A percentile compares a stretch with the other conserved stretches of the same genome.
These are phyloP conservation scores for Parazoanthus atlanticus DNA, from an alignment of 92 coral and sea anemone genomes.

Conservation along the genomic window DNA sequence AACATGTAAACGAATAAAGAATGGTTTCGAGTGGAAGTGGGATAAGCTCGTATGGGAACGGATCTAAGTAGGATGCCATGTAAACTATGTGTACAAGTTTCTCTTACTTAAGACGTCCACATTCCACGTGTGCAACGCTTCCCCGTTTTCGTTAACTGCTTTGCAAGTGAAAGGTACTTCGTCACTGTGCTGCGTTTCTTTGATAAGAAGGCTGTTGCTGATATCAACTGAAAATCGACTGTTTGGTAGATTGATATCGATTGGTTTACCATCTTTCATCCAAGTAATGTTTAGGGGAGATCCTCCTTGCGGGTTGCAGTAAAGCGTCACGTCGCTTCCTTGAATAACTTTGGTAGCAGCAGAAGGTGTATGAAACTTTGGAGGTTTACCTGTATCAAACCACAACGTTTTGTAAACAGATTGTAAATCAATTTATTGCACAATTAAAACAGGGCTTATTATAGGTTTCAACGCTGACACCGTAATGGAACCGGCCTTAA, in stretches of 20 bases:
- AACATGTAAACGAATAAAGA: too few relatives aligned
- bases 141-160: conserved; percentile 1
- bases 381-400: not conserved
- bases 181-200: not conserved
- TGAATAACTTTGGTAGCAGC: not conserved
- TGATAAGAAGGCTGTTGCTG: conserved; percentile 4
- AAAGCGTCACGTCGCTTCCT: not conserved
- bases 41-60: too few relatives aligned
- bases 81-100: not conserved
- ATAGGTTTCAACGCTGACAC: too few relatives aligned
- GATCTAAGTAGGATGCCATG: too few relatives aligned
- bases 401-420: not conserved
- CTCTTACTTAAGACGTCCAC: not conserved
- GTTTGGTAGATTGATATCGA: not conserved
- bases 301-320: conserved; percentile 3
- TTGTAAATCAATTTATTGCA: too few relatives aligned
- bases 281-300: conserved; percentile 11
- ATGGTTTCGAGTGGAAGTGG: too few relatives aligned
- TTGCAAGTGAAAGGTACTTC: not conserved
- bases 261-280: conserved; percentile 8
- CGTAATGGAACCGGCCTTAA: too few relatives aligned
- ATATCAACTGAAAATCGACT: not conserved
- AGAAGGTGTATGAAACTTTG: not conserved
- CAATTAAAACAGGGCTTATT: too few relatives aligned
- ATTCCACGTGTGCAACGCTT: conserved; percentile 8